A percentile compares a stretch with the other conserved stretches of the same genome.
phyloP scores from a whole-genome alignment of 2,888 invertebrate genomes.

The Podotricha telesiphe region DNA sequence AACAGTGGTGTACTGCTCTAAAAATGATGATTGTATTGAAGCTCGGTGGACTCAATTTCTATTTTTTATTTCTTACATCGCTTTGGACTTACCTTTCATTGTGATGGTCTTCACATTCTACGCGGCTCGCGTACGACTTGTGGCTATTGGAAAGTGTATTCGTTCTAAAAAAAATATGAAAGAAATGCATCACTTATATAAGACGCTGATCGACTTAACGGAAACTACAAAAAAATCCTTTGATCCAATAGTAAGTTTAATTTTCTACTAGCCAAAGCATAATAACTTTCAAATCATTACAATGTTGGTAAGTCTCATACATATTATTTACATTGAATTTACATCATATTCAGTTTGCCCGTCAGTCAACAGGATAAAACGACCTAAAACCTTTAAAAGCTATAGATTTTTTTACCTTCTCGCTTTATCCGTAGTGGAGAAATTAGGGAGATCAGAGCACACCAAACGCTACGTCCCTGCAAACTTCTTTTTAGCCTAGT shows the following conservation, averaged over 20 bases:
- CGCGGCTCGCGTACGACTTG: constrained; percentile 11
- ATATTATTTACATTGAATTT: too few relatives aligned
- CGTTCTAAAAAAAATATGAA: background rate
- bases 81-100: constrained; percentile 16
- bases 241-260: constrained; percentile 29
- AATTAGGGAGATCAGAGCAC: too few relatives aligned
- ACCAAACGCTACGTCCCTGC: too few relatives aligned
- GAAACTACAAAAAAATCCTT: constrained; percentile 22
- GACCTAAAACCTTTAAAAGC: too few relatives aligned
- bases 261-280: background rate
- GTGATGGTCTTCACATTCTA: constrained; percentile 19
- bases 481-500: too few relatives aligned
- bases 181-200: constrained; percentile 21
- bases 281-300: too few relatives aligned
- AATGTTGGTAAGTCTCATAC: too few relatives aligned
- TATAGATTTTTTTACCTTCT: too few relatives aligned
- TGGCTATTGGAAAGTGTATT: constrained; percentile 14
- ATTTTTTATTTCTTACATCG: constrained; percentile 2
- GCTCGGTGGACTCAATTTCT: background rate
- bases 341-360: too few relatives aligned
- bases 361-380: too few relatives aligned
- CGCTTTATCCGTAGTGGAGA: too few relatives aligned
- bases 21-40: background rate
- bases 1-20: background rate
- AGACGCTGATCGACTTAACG: background rate